Evolutionary conservation across 2,113 vertebrate genomes (phyloP), one percentile per base, ranked within the genome.

Genomic region (Tetrao urogallus): DNA sequence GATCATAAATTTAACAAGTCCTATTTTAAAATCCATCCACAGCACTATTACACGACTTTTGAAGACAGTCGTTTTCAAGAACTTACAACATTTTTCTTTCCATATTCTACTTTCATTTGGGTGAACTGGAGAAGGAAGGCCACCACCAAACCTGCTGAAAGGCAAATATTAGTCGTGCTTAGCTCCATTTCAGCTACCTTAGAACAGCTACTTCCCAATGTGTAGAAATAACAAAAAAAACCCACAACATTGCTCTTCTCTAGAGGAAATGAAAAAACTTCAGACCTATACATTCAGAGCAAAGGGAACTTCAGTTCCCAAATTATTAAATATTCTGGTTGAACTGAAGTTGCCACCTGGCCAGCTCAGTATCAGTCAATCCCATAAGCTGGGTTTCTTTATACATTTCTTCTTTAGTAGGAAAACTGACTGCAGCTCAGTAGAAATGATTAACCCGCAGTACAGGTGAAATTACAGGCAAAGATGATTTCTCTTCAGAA

Each of bases 1-100:
- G 48, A 95, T 86, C 92, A 94, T 96, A 97, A 96, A 96, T 96
- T 96, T 95, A 94, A 90, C 83, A 92, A 89, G 42, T 15, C 38
- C 76, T 60, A 78, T 95, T 97, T 93, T 77, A 91, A 96, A 97
- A 95, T 82, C 84, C 82, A 84, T 42, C 90, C 58, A 52, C 70
- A 93, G 50, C 65, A 79, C 76, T 93, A 91, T 38, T 94, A 71
- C 71, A 28, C 71, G 65, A 89, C 74, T 95, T 94, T 52, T 90
- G 81, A 61, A 95, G 90, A 78, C 40, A 71, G 89, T n/a, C 48
- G 24, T 81, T 71, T 94, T 89, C 0, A 6, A 92, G 76, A 92
- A 86, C 82, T 67, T 82, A 65, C 28, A 81, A 45, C 48, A 65
- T 94, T 92, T 94, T 63, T 57, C 60, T 82, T 74, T 88, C 64